Base-by-base conservation (phyloP, 2,888 invertebrate genomes). In the Callimorpha dominula region DNA sequence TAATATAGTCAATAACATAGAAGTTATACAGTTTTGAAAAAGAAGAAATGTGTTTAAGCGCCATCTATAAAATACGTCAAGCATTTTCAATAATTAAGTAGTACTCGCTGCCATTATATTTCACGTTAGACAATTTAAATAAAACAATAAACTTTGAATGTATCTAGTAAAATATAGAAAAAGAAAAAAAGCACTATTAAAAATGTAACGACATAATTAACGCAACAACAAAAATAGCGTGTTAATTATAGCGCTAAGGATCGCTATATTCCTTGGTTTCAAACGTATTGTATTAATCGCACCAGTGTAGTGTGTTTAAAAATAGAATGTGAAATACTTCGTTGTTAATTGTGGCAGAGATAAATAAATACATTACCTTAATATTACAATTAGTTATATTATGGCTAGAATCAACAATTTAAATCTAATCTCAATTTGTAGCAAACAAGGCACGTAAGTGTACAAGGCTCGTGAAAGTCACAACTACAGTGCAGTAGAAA, bases 401-500 rank as follows among this genome's bases (percentile, higher is more conserved):
- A 60, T 31, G 49, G 46, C 60, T 66, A 60, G 60, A 67, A 63
- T 71, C 70, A 66, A 67, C 66, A 52, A 62, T n/a, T 62, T 60
- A 15, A 43, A 52, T 17, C 12, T 49, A 64, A 73, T 69, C 31
- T 69, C 17, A 57, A 70, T 42, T 73, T 68, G 54, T 73, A 65
- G 70, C 66, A 46, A 69, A 67, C 57, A 77, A 83, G 81, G 77
- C 79, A 81, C 76, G 60, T 52, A 3, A 4, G 57, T 65, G 69
- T 78, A 65, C 70, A 52, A 70, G 67, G 70, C 67, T 73, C 57
- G 54, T 57, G 52, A 65, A 15, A 46, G 43, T 20, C 46, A 20
- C 11, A 42, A 64, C 7, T 17, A 70, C 20, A 68, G 62, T 72
- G 63, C 62, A 67, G 49, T 42, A 31, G 4, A 63, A 67, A 62